Conservation (phyloP, 2,113 vertebrate genomes). For the Chamaea fasciata region DNA sequence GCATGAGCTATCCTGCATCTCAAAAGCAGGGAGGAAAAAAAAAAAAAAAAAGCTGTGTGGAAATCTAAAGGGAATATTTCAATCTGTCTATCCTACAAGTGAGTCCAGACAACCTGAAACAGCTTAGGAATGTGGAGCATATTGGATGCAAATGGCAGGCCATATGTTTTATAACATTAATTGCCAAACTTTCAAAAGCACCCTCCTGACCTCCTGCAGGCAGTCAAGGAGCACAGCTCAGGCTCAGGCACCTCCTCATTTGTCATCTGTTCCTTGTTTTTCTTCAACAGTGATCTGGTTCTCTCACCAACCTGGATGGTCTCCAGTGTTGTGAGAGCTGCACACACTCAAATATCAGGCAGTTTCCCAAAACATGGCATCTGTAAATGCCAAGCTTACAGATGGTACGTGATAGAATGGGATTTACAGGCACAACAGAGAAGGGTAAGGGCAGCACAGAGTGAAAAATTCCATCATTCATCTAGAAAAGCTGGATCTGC, state of each 20-base stretch:
- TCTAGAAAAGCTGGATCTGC: background rate
- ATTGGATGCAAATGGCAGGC: slow-evolving; percentile 23
- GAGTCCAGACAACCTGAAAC: slow-evolving; percentile 14
- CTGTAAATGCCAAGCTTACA: slow-evolving; percentile 20
- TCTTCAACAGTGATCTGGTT: background rate
- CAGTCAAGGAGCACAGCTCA: background rate
- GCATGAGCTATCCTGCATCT: background rate
- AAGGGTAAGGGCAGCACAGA: background rate
- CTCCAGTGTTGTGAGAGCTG: slow-evolving; percentile 1
- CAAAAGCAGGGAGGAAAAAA: fast-evolving
- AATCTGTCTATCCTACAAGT: background rate
- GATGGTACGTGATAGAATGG: background rate
- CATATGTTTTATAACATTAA: slow-evolving; percentile 28
- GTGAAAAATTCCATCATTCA: background rate
- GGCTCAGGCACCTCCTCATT: background rate
- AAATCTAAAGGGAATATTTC: background rate
- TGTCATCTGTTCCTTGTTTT: slow-evolving; percentile 20
- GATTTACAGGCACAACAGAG: background rate
- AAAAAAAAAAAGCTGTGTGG: background rate
- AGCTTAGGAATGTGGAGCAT: background rate
- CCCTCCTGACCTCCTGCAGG: background rate
- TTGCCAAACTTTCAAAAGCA: slow-evolving; percentile 12
- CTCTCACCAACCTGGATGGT: slow-evolving; percentile 5
- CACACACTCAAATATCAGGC: background rate
- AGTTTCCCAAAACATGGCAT: background rate